Evolutionary conservation across 2,888 invertebrate species (phyloP), one percentile per base, ranked within the genome.

Genomic region (Hemaris fuciformis): DNA sequence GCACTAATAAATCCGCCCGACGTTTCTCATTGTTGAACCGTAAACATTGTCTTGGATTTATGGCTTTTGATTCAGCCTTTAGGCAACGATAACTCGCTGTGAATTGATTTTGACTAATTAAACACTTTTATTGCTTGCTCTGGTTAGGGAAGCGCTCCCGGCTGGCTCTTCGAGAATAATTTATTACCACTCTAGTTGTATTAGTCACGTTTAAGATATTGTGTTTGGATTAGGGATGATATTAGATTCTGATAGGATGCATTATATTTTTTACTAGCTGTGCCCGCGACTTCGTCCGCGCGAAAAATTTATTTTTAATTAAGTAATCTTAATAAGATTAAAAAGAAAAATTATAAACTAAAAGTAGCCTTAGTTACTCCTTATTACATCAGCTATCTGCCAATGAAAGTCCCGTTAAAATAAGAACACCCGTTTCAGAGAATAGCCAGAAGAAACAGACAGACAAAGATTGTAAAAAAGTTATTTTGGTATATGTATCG

Each of bases 31-130:
- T 84, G 84, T 84, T 80, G 72, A 76, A 81, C 75, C 80, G 80
- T 75, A 79, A 84, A 81, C 80, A 79, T 76, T 75, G 74, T 68
- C 66, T 64, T 64, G 77, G 77, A 84, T 84, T 85, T 84, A 84
- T 84, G 68, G 80, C 70, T 62, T 65, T 66, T 73, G 71, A 70
- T 75, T 75, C 73, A 68, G 72, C 71, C 73, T 75, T 77, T 74
- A 60, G 60, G 38, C 48, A 80, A 84, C 85, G 84, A 84, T 83
- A 81, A 80, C 75, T 68, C 73, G 66, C 68, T 66, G 69, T 73
- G 74, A 84, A 85, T 84, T 85, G 85, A 84, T 85, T 83, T 84
- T 80, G 75, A 79, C 75, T 81, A 83, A 83, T 84, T 84, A 78
- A 82, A 83, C 76, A 78, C 75, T 80, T 83, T 81, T 78, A 80